Base-by-base conservation (phyloP, 2,888 invertebrate species). In the Dastarcus helophoroides region DNA sequence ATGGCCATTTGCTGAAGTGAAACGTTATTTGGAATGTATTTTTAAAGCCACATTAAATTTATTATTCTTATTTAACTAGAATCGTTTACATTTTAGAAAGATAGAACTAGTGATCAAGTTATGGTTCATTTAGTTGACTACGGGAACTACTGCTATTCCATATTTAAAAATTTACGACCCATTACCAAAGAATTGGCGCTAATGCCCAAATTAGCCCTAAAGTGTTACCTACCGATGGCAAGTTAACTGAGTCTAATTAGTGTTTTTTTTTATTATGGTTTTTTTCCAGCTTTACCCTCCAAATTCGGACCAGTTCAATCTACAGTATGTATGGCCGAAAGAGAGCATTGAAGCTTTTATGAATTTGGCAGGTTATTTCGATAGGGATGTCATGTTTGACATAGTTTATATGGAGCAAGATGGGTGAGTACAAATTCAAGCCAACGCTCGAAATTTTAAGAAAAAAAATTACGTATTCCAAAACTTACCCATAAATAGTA, bases 51-150 rank as follows among this genome's bases (percentile, higher is more conserved):
- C n/a, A n/a, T n/a, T n/a, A n/a, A n/a, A n/a, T n/a, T n/a, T n/a
- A n/a, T n/a, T n/a, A n/a, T n/a, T n/a, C n/a, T n/a, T n/a, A n/a
- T n/a, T n/a, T n/a, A n/a, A n/a, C n/a, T n/a, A n/a, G n/a, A n/a
- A n/a, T n/a, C n/a, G n/a, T n/a, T n/a, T n/a, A n/a, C n/a, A n/a
- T n/a, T 40, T 32, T 34, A 47, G 47, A 36, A 42, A 22, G 33
- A 38, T 4, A 25, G 39, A 15, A 19, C 37, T 2, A 38, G 11
- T 3, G 29, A 43, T 15, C 35, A 43, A 6, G 43, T 50, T 3
- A 10, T 41, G 4, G 37, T 49, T 3, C 42, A 44, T 21, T 31
- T 48, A 2, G 44, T 51, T 3, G 53, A 53, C 37, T 50, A 41
- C 31, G 53, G 53, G 3, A 42, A 46, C 22, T 41, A 23, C 32